Percentiles rank a stretch among this genome's conserved stretches.
Conservation (phyloP, 1,140 invertebrate genomes). For the Psix sp. region DNA sequence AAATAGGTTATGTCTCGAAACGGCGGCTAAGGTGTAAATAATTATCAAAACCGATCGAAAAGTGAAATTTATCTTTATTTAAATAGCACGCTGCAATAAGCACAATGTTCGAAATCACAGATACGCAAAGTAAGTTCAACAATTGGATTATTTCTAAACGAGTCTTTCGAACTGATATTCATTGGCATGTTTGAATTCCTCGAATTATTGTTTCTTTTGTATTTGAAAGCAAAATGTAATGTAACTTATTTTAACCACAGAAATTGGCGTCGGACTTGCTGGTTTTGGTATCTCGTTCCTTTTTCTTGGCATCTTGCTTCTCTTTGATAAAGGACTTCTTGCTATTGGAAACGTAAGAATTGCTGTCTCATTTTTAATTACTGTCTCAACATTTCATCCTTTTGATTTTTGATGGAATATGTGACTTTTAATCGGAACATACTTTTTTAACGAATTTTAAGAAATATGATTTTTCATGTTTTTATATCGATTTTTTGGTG, state of each 20-base stretch:
- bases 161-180: neutral
- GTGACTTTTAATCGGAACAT: too few species aligned
- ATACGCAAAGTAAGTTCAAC: constrained; percentile 82
- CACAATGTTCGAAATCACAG: constrained; percentile 84
- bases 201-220: constrained; percentile 11
- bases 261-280: constrained; percentile 97
- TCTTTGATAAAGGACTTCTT: constrained; percentile 98
- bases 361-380: neutral
- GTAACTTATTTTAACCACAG: constrained; percentile 80
- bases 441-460: too few species aligned
- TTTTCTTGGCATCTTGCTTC: constrained; percentile 93
- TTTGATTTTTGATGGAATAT: too few species aligned
- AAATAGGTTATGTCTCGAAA: constrained; percentile 70
- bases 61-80: constrained; percentile 12
- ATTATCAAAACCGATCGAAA: constrained; percentile 11
- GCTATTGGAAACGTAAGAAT: constrained; percentile 97
- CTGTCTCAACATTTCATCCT: too few species aligned
- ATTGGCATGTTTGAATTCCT: neutral
- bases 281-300: constrained; percentile 97
- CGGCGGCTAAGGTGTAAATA: constrained; percentile 45
- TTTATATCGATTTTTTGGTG: too few species aligned
- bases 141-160: neutral
- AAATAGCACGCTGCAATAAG: constrained; percentile 21
- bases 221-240: too few species aligned
- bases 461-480: too few species aligned